Conservation (phyloP, 2,113 vertebrate genomes). For the Platichthys flesus region DNA sequence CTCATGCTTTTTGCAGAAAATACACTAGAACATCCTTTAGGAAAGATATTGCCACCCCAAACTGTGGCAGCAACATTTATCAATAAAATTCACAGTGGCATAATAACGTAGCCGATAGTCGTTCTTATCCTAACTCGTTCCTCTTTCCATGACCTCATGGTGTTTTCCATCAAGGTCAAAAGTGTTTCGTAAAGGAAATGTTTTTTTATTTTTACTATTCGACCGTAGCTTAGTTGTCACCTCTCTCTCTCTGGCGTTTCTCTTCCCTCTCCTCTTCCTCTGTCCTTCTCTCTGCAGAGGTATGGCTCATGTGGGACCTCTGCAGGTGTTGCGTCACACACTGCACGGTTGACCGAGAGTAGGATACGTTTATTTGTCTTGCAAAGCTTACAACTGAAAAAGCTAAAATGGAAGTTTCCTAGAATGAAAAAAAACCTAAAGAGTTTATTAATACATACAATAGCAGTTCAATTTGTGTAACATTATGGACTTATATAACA, state of each 20-base stretch:
- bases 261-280: conserved; percentile 36
- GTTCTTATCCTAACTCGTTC: neutral
- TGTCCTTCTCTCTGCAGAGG: conserved; percentile 31
- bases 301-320: conserved; percentile 71
- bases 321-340: conserved; percentile 55
- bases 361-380: too few species aligned
- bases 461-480: neutral
- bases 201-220: too few species aligned
- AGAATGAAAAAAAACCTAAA: too few species aligned
- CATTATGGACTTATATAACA: neutral
- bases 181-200: too few species aligned
- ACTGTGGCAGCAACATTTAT: neutral
- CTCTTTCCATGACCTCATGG: neutral
- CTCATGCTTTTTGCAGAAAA: neutral
- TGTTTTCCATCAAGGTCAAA: too few species aligned
- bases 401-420: too few species aligned
- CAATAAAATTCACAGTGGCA: neutral
- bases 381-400: too few species aligned
- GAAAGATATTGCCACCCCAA: neutral
- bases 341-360: neutral
- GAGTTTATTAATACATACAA: too few species aligned
- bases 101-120: neutral
- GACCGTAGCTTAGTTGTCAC: too few species aligned
- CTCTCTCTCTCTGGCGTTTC: neutral
- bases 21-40: neutral